phyloP scores from a whole-genome alignment of 2,888 invertebrate species.

The Lochmaea crataegi region DNA sequence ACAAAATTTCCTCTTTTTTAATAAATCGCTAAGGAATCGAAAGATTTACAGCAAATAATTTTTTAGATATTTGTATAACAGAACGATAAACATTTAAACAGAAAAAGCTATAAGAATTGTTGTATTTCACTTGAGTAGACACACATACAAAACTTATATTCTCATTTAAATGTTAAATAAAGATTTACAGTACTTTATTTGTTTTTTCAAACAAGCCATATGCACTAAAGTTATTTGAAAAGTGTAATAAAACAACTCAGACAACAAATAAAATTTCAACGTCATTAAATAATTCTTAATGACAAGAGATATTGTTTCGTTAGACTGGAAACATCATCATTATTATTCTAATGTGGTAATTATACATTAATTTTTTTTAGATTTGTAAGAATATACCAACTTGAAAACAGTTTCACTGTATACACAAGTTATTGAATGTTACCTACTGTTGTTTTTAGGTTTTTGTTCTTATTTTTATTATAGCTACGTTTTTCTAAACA shows the following conservation, averaged over 20 bases:
- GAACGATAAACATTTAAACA: slow-evolving; percentile 1
- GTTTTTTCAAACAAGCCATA: no score
- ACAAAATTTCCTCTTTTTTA: no score
- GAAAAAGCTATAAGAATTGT: neutral
- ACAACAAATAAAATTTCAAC: neutral
- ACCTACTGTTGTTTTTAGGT: no score
- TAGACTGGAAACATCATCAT: neutral
- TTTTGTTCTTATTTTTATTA: no score
- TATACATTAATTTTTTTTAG: neutral
- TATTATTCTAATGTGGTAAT: neutral
- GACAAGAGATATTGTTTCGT: neutral
- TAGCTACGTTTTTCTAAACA: no score
- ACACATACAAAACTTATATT: neutral
- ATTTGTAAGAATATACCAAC: no score
- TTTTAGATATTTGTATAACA: neutral
- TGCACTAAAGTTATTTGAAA: neutral
- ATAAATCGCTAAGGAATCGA: no score
- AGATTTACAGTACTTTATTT: neutral
- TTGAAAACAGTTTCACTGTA: no score
- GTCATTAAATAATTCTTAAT: slow-evolving; percentile 37
- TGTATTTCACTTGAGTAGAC: neutral
- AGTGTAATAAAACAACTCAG: neutral
- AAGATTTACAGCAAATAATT: neutral
- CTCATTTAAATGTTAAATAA: neutral
- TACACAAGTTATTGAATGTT: no score